These are phyloP conservation scores for Prolemur simus DNA, from an alignment of 2,113 vertebrate genomes.

Conservation along the genomic window DNA sequence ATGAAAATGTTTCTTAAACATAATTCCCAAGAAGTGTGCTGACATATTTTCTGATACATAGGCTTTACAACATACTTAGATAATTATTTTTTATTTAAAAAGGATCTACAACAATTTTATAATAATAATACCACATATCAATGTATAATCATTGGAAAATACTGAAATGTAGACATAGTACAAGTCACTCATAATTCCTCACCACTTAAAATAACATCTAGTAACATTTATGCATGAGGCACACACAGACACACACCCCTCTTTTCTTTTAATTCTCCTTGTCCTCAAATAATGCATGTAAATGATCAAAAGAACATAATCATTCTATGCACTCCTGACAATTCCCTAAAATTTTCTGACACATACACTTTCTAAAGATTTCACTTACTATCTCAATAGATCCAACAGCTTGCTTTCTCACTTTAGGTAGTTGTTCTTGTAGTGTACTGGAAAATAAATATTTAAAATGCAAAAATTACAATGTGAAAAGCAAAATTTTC, in stretches of 20 bases:
- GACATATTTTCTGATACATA: background rate
- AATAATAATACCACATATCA: background rate
- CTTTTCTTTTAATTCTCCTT: background rate
- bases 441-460: slow-evolving; percentile 51
- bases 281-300: background rate
- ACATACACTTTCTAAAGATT: background rate
- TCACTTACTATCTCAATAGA: slow-evolving; percentile 76
- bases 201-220: background rate
- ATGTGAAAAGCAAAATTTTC: background rate
- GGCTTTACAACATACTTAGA: background rate
- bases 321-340: background rate
- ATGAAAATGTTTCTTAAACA: background rate
- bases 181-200: background rate
- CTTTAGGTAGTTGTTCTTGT: slow-evolving; percentile 22
- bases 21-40: background rate
- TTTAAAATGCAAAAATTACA: slow-evolving; percentile 10
- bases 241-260: background rate
- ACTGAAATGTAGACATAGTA: background rate
- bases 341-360: background rate
- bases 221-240: background rate
- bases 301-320: background rate
- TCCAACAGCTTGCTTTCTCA: slow-evolving; percentile 65
- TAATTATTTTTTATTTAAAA: slow-evolving; percentile 44
- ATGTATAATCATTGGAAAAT: background rate
- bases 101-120: background rate